Percentiles rank a stretch among this genome's conserved stretches.
Evolutionary conservation across 2,113 vertebrate species (phyloP).

Genomic region (Bostrychus sinensis): DNA sequence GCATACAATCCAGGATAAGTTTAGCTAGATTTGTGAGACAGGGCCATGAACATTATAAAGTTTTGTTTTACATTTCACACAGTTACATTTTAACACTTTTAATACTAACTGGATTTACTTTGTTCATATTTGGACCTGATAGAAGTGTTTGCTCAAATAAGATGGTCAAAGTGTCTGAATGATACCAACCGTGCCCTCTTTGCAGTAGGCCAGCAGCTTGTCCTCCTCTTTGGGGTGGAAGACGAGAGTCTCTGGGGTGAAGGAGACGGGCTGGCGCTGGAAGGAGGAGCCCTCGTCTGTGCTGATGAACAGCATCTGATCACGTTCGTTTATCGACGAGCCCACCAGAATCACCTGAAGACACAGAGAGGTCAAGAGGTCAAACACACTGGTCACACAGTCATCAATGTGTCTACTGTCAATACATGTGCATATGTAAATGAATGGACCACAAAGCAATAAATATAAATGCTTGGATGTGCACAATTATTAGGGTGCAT

Average conservation of each 20-base stretch:
- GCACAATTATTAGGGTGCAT: slow-evolving; percentile 27
- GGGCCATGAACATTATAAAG: too few species aligned
- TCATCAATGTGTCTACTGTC: slow-evolving; percentile 25
- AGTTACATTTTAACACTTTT: too few species aligned
- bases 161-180: not conserved
- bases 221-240: slow-evolving; percentile 96
- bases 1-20: too few species aligned
- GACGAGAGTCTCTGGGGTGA: slow-evolving; percentile 88
- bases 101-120: too few species aligned
- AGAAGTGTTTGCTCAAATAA: too few species aligned
- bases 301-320: slow-evolving; percentile 94
- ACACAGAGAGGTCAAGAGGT: slow-evolving; percentile 51
- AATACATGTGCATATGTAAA: slow-evolving; percentile 18
- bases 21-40: too few species aligned
- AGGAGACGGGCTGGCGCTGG: slow-evolving; percentile 86
- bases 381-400: slow-evolving; percentile 7
- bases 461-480: slow-evolving; percentile 11
- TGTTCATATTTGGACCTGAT: too few species aligned
- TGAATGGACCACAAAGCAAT: slow-evolving; percentile 14
- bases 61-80: too few species aligned
- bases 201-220: slow-evolving; percentile 91
- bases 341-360: slow-evolving; percentile 93
- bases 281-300: slow-evolving; percentile 92
- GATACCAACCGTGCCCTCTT: slow-evolving; percentile 86
- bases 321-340: slow-evolving; percentile 88